These are phyloP conservation scores for Drosophila lacicola DNA, from an alignment of 2,888 invertebrate species.

Conservation along the genomic window DNA sequence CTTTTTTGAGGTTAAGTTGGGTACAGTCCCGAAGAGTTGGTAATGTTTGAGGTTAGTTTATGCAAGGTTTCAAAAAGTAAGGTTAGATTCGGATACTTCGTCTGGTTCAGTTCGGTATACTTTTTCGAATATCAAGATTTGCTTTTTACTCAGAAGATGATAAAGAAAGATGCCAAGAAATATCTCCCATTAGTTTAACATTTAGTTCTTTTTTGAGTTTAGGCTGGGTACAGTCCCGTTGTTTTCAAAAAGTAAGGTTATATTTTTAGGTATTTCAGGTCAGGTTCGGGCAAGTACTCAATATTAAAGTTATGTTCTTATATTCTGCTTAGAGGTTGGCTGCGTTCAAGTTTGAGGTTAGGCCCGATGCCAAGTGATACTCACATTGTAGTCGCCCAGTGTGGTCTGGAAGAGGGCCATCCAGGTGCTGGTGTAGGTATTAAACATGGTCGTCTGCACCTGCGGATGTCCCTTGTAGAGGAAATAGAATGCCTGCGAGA, in stretches of 20 bases:
- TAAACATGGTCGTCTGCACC: slow-evolving; percentile 92
- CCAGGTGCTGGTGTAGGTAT: slow-evolving; percentile 95
- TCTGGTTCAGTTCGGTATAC: slow-evolving; percentile 96
- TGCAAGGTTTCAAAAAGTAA: no score
- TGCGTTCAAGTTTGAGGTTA: neutral
- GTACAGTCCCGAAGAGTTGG: neutral
- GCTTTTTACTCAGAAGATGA: no score
- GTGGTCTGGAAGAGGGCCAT: slow-evolving; percentile 99
- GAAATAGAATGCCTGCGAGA: slow-evolving; percentile 98
- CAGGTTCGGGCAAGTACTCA: no score
- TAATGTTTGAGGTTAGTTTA: no score
- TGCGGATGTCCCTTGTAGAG: slow-evolving; percentile 96
- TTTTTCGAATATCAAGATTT: slow-evolving; percentile 82
- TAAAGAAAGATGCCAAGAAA: no score
- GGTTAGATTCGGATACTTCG: slow-evolving; percentile 93
- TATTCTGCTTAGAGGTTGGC: neutral
- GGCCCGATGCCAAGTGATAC: slow-evolving; percentile 58
- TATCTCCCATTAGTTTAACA: no score
- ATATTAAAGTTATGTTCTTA: no score
- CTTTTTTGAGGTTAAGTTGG: neutral
- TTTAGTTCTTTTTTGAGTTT: no score
- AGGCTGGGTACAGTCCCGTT: neutral
- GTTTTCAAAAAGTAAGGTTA: no score
- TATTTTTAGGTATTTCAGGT: no score
- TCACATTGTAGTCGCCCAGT: slow-evolving; percentile 98